Evolutionary conservation across 2,888 invertebrate genomes (phyloP).

Genomic region (Stenolophus ochropezus): DNA sequence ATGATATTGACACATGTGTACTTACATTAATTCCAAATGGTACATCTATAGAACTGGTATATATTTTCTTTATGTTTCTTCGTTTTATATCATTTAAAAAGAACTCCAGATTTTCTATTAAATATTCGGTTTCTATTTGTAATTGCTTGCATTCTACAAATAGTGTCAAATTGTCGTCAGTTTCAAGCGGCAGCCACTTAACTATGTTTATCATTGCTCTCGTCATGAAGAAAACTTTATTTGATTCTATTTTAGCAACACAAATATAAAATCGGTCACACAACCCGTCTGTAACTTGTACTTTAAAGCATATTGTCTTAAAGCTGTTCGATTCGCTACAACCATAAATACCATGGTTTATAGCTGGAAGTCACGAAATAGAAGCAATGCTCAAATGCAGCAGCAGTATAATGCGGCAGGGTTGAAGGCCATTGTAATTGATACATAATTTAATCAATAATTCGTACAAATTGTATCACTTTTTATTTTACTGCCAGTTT

Average conservation of each 20-base stretch:
- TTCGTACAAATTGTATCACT: slow-evolving; percentile 60
- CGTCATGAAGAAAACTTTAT: slow-evolving; percentile 67
- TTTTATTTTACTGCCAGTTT: neutral
- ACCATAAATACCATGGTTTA: slow-evolving; percentile 54
- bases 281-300: slow-evolving; percentile 29
- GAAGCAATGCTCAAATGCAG: slow-evolving; percentile 55
- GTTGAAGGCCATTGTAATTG: slow-evolving; percentile 54
- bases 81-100: slow-evolving; percentile 75
- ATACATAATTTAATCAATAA: slow-evolving; percentile 52
- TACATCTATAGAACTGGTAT: slow-evolving; percentile 63
- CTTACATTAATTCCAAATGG: slow-evolving; percentile 69
- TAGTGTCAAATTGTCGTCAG: slow-evolving; percentile 73
- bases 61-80: slow-evolving; percentile 64
- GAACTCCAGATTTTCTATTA: slow-evolving; percentile 70
- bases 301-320: slow-evolving; percentile 24
- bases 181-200: slow-evolving; percentile 77
- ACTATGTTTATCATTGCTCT: slow-evolving; percentile 70
- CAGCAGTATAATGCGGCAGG: slow-evolving; percentile 55
- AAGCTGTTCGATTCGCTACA: neutral
- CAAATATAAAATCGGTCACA: slow-evolving; percentile 51
- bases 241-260: slow-evolving; percentile 29
- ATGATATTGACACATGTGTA: neutral
- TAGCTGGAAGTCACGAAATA: slow-evolving; percentile 44
- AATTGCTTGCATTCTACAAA: slow-evolving; percentile 76
- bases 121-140: slow-evolving; percentile 72